Base-by-base conservation (phyloP, 2,888 invertebrate species). In the Cryptocephalus primarius region DNA sequence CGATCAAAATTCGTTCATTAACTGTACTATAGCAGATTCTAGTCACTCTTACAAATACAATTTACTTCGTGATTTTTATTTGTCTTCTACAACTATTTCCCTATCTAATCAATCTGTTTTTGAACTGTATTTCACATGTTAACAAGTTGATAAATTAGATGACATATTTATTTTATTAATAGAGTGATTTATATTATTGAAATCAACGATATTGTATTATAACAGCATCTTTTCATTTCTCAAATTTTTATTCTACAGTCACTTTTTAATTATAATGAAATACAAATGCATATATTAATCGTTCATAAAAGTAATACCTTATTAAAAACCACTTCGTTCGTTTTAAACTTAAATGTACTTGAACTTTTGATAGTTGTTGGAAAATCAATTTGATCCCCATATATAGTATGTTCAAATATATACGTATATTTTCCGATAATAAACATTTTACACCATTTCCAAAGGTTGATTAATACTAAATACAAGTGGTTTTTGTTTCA, bases 161-260 rank as follows among this genome's bases (percentile, higher is more conserved):
- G 49, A 55, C 56, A 55, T 60, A 60, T 60, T 60, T 60, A 60
- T 60, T 60, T 60, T 61, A 60, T 55, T 58, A 59, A 57, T 58
- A 60, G 57, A 60, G 57, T 59, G 58, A 56, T 59, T 52, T 56
- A 60, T 59, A 57, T 59, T 57, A 52, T 53, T 54, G 54, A 52
- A 50, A 49, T 52, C 51, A 40, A 47, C 36, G 11, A 52, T 52
- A 55, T n/a, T n/a, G 54, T 55, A 53, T 55, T 55, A 54, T 6
- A 36, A 4, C 22, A 22, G 22, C 2, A 22, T 50, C 50, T 54
- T 50, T 53, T 46, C 42, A 52, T 51, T 53, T 47, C 46, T 43
- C 31, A 40, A 39, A 33, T 43, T 43, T 34, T 36, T 40, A 40
- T 47, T 46, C 43, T n/a, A n/a, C n/a, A n/a, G n/a, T n/a, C n/a